Conservation (phyloP, 2,888 invertebrate species). For the Andrena marginata region DNA sequence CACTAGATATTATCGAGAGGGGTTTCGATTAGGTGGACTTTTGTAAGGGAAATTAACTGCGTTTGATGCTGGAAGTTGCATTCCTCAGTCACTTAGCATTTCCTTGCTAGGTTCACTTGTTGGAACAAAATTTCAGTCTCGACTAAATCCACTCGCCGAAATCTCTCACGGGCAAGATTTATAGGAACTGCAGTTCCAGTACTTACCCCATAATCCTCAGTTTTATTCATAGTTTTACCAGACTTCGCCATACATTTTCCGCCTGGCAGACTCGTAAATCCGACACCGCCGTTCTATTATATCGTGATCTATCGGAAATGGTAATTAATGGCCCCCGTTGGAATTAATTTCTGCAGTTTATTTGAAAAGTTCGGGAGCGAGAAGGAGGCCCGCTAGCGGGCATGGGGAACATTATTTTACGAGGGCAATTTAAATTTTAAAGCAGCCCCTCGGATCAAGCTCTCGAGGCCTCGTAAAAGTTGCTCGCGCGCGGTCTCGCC, state of each 20-base stretch:
- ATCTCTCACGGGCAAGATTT: neutral
- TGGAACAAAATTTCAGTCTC: too few relatives aligned
- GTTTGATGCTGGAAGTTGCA: neutral
- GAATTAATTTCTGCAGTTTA: constrained; percentile 42
- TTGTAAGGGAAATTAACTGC: too few relatives aligned
- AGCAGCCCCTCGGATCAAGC: neutral
- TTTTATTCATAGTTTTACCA: neutral
- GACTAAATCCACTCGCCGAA: neutral
- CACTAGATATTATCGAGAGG: neutral
- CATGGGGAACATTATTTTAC: constrained; percentile 31
- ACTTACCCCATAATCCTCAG: neutral
- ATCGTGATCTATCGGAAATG: constrained; percentile 15
- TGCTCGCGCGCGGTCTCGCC: constrained; percentile 7
- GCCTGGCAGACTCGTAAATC: neutral
- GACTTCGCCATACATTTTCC: neutral
- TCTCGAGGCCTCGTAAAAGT: constrained; percentile 21
- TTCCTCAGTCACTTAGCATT: neutral
- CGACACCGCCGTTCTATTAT: constrained; percentile 2
- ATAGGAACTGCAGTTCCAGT: neutral
- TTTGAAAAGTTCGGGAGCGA: constrained; percentile 31
- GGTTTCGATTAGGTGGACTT: neutral
- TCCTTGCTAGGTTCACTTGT: too few relatives aligned
- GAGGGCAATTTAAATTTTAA: constrained; percentile 40
- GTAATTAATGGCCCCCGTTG: constrained; percentile 18
- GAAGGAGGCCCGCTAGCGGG: neutral